Evolutionary conservation across 1,140 invertebrate species (phyloP), one percentile per base, ranked within the genome.

Genomic region (Rhynchophorus ferrugineus): DNA sequence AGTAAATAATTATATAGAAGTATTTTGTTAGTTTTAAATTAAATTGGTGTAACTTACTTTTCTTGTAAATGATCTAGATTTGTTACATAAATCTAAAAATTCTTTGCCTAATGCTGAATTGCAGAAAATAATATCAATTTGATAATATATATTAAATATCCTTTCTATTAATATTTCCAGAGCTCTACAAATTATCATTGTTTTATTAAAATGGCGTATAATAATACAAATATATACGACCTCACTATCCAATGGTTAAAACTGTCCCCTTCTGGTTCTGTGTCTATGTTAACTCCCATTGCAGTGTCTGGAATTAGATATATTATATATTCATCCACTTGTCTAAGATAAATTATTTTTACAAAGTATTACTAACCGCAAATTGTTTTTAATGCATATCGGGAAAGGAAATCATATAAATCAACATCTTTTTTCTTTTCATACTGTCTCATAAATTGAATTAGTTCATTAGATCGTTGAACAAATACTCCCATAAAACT

Each of bases 201-300:
- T n/a, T n/a, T n/a, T n/a, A n/a, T n/a, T n/a, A n/a, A n/a, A n/a
- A n/a, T n/a, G n/a, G n/a, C n/a, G n/a, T n/a, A n/a, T n/a, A n/a
- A n/a, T n/a, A n/a, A n/a, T n/a, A n/a, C n/a, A n/a, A n/a, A n/a
- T n/a, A n/a, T n/a, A n/a, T n/a, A n/a, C n/a, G n/a, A n/a, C n/a
- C n/a, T n/a, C n/a, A n/a, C n/a, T n/a, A n/a, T n/a, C n/a, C n/a
- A n/a, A n/a, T n/a, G n/a, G n/a, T n/a, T n/a, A n/a, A n/a, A n/a
- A n/a, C n/a, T n/a, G n/a, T n/a, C n/a, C n/a, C n/a, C n/a, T n/a
- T n/a, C n/a, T n/a, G n/a, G n/a, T n/a, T n/a, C n/a, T n/a, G n/a
- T n/a, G n/a, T 80, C 75, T 8, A 88, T 77, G 61, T 75, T 74
- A 52, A 74, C 70, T 24, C 89, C 89, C 87, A 92, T 91, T 9